Base-by-base conservation (phyloP, 2,888 invertebrate genomes). In the Caenorhabditis sulstoni region DNA sequence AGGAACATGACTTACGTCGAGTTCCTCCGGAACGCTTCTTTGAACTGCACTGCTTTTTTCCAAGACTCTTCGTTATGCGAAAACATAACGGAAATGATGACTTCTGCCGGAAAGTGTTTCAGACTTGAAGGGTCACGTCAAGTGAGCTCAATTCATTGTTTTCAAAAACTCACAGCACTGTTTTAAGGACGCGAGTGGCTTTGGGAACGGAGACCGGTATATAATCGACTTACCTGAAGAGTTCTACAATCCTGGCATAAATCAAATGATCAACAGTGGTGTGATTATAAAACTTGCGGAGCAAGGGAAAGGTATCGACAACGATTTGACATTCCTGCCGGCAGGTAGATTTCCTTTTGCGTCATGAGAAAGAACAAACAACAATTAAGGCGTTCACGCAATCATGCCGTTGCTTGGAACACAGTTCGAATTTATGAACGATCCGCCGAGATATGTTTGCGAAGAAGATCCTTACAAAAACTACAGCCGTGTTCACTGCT, bases 351-450 rank as follows among this genome's bases (percentile, higher is more conserved):
- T 57, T 55, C 12, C n/a, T n/a, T n/a, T n/a, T n/a, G n/a, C n/a
- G n/a, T n/a, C n/a, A n/a, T n/a, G n/a, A n/a, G n/a, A n/a, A n/a
- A n/a, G n/a, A n/a, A n/a, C n/a, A n/a, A n/a, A n/a, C n/a, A n/a
- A n/a, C n/a, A n/a, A n/a, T n/a, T n/a, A n/a, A 85, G 87, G 88
- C 11, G 85, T 86, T 0, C 87, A 89, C 71, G 88, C 89, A n/a
- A 81, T 89, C 3, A 80, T 89, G 62, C 87, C 88, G 0, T 71
- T 89, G 14, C 81, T 84, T 3, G 89, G 88, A 8, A 88, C 86
- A 1, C 71, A 83, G 20, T 89, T 87, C 77, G 88, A 88, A 29
- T 89, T 89, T 61, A 87, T 87, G 81, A 83, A 89, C 62, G 87
- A 87, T 74, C 88, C 88, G 8, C 88, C 88, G 3, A 55, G 82